phyloP scores from a whole-genome alignment of 2,888 invertebrate genomes.

The Aricia artaxerxes region DNA sequence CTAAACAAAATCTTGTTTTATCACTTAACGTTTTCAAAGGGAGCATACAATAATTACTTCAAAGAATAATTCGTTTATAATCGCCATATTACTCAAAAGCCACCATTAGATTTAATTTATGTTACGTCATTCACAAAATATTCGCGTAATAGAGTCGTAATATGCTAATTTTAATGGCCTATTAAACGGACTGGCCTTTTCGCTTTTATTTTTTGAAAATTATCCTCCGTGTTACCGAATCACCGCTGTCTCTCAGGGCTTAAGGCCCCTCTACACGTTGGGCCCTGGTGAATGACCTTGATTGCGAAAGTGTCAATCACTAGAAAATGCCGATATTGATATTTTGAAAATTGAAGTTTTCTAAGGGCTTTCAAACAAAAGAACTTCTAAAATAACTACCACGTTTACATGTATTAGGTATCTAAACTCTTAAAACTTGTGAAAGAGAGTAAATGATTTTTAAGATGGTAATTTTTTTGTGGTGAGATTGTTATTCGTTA shows the following conservation, averaged over 20 bases:
- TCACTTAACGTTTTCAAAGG: neutral
- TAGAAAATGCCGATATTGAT: too few relatives aligned
- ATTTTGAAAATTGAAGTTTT: too few relatives aligned
- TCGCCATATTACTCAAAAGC: slow-evolving; percentile 15
- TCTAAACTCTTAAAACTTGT: too few relatives aligned
- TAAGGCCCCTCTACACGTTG: neutral
- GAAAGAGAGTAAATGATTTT: too few relatives aligned
- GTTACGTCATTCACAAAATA: slow-evolving; percentile 34
- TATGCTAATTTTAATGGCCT: slow-evolving; percentile 53
- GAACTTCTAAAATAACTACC: too few relatives aligned
- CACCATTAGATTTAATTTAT: slow-evolving; percentile 28
- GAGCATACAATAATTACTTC: neutral
- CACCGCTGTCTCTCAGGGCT: neutral
- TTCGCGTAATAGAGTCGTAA: slow-evolving; percentile 47
- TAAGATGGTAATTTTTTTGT: too few relatives aligned
- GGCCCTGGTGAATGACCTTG: neutral
- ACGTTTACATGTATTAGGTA: too few relatives aligned
- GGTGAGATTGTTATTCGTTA: too few relatives aligned
- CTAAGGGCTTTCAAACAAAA: too few relatives aligned
- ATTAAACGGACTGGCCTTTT: slow-evolving; percentile 41
- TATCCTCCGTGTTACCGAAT: neutral
- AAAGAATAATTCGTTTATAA: slow-evolving; percentile 15
- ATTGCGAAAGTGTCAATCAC: too few relatives aligned
- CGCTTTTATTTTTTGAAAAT: slow-evolving; percentile 24
- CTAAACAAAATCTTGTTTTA: neutral